A percentile compares a stretch with the other conserved stretches of the same genome.
phyloP scores from a whole-genome alignment of 2,797 vertebrate genomes.

The Catharus ustulatus region DNA sequence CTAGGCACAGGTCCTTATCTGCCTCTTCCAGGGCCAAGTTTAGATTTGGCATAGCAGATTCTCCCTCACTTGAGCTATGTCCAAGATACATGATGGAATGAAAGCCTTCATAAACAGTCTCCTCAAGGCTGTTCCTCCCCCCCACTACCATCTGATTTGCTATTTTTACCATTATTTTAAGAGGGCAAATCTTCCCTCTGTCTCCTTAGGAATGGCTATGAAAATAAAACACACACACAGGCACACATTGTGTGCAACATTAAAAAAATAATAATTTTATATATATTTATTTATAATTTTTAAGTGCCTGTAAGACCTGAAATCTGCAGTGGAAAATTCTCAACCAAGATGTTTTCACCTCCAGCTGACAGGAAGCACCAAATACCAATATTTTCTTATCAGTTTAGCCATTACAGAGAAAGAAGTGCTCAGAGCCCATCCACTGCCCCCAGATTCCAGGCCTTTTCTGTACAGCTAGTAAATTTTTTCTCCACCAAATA shows the following conservation, averaged over 20 bases:
- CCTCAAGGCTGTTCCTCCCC: constrained; percentile 54
- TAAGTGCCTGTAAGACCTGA: neutral
- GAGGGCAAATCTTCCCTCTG: constrained; percentile 25
- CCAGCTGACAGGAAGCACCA: neutral
- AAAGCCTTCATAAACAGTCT: constrained; percentile 62
- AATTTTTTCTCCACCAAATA: constrained; percentile 9
- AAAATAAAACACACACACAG: neutral
- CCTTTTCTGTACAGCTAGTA: neutral
- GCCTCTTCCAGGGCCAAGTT: constrained; percentile 67
- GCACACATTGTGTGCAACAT: neutral
- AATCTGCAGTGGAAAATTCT: neutral
- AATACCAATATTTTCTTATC: neutral
- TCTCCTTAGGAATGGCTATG: neutral
- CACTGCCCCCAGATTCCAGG: constrained; percentile 24
- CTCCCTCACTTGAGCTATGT: constrained; percentile 65
- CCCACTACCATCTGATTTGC: constrained; percentile 53
- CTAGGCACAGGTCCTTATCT: constrained; percentile 66
- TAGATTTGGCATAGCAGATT: constrained; percentile 67
- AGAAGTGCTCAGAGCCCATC: neutral
- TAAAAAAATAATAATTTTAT: neutral
- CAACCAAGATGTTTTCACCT: neutral
- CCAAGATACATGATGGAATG: constrained; percentile 68
- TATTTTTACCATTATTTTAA: constrained; percentile 52
- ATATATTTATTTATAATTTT: neutral
- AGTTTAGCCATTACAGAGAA: neutral